Evolutionary conservation across 2,797 vertebrate species (phyloP).

Genomic region (Hozukius guyotensis): DNA sequence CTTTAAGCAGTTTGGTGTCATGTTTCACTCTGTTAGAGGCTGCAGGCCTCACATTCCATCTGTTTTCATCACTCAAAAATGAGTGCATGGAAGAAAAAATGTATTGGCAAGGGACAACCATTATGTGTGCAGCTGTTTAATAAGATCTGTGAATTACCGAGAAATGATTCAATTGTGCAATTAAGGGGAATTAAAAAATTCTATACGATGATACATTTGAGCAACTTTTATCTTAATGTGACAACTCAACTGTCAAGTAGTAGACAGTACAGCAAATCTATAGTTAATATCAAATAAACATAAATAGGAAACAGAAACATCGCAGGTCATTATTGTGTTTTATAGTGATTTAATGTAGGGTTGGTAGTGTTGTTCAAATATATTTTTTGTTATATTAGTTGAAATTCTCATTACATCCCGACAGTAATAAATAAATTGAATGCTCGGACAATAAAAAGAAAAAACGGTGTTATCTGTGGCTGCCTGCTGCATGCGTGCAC

Average conservation of each 20-base stretch:
- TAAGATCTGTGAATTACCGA: not conserved
- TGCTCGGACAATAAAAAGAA: no score
- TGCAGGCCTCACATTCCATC: constrained; percentile 9
- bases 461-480: no score
- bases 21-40: constrained; percentile 5
- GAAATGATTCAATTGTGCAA: not conserved
- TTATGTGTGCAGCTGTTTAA: not conserved
- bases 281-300: not conserved
- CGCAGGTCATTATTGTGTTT: not conserved
- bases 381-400: no score
- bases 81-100: not conserved
- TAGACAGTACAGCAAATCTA: not conserved
- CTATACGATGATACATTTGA: not conserved
- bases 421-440: no score
- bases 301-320: not conserved
- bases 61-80: not conserved
- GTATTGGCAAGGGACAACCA: not conserved
- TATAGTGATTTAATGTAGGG: not conserved
- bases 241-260: not conserved
- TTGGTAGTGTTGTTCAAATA: no score
- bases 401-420: no score
- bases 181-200: not conserved
- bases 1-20: not conserved
- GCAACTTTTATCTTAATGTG: not conserved
- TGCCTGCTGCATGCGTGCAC: no score